A percentile compares a stretch with the other conserved stretches of the same genome.
These are phyloP conservation scores for Sialia sialis DNA, from an alignment of 2,113 vertebrate species.

Conservation along the genomic window DNA sequence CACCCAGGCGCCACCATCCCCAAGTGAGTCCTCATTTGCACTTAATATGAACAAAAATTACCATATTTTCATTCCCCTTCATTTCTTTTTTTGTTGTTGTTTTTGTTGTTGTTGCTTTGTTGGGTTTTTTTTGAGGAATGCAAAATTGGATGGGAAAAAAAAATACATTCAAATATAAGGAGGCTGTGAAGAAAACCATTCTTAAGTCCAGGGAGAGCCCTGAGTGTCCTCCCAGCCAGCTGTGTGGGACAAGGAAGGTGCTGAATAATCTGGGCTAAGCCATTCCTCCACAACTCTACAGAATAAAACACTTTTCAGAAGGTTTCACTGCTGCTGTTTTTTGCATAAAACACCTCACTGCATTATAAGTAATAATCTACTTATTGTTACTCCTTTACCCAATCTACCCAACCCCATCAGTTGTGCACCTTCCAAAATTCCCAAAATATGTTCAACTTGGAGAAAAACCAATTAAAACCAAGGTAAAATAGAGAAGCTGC, in stretches of 20 bases:
- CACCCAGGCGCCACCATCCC: rapidly evolving
- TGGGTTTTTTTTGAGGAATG: neutral
- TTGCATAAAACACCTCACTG: neutral
- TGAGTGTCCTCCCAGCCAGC: neutral
- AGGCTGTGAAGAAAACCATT: neutral
- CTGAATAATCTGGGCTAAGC: neutral
- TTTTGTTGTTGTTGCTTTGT: neutral
- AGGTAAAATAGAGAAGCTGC: neutral
- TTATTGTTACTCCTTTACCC: neutral
- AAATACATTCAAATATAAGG: neutral
- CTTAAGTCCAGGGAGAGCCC: neutral
- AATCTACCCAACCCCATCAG: neutral
- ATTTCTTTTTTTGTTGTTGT: too few species aligned
- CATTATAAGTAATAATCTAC: neutral
- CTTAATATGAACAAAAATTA: neutral
- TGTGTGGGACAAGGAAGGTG: neutral
- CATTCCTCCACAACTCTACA: neutral
- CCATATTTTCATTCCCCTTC: rapidly evolving
- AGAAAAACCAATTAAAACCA: neutral
- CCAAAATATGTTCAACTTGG: neutral
- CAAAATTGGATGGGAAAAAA: neutral
- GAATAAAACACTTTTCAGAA: neutral
- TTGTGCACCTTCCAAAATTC: neutral
- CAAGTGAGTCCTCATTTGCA: rapidly evolving
- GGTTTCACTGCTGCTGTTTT: neutral